phyloP scores from a whole-genome alignment of 2,888 invertebrate species.

The Cephus rjabovi region DNA sequence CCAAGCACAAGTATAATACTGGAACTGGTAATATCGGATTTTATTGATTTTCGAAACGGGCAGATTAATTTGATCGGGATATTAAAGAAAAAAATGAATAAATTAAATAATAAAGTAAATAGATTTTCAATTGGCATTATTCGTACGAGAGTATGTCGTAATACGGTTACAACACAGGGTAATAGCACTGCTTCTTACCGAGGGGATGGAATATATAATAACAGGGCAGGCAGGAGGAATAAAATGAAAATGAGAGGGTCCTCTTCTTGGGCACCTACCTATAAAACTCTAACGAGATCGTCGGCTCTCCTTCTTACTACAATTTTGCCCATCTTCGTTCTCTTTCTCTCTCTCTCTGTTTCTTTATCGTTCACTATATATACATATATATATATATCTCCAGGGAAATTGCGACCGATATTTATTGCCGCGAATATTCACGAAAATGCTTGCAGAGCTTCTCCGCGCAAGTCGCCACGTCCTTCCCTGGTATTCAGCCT shows the following conservation, averaged over 20 bases:
- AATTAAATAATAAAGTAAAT: not conserved
- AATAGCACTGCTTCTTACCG: not conserved
- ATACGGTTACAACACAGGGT: not conserved
- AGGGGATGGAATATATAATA: not conserved
- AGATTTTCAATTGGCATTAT: not conserved
- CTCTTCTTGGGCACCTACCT: not conserved
- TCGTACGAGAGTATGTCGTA: not conserved
- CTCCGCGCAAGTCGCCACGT: not conserved
- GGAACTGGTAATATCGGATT: too few species aligned
- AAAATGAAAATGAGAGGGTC: not conserved
- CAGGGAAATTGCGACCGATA: not conserved
- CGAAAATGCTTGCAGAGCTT: not conserved
- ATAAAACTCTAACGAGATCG: conserved; percentile 6
- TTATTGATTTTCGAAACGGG: too few species aligned
- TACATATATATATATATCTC: too few species aligned
- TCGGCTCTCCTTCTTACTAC: not conserved
- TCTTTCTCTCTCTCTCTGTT: not conserved
- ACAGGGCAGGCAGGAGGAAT: not conserved
- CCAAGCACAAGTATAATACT: too few species aligned
- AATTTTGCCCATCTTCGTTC: not conserved
- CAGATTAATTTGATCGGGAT: too few species aligned
- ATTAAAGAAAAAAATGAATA: not conserved
- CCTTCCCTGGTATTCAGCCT: not conserved
- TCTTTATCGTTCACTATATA: not conserved
- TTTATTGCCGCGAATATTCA: not conserved